phyloP scores from a whole-genome alignment of 2,888 invertebrate genomes.

The Beris chalybata region DNA sequence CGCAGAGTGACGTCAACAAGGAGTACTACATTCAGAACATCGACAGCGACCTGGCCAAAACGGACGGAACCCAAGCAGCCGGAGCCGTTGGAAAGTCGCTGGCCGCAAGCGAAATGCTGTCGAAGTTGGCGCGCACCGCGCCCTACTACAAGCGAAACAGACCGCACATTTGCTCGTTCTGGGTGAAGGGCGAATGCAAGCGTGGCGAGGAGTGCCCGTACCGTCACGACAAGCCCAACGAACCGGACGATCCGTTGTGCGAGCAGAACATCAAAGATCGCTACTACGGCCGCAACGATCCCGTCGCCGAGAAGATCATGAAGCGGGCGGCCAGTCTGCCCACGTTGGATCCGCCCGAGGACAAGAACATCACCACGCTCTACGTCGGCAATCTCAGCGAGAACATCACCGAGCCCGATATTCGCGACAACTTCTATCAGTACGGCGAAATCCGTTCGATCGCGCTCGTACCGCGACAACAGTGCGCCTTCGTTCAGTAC shows the following conservation, averaged over 20 bases:
- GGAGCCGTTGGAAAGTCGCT: slow-evolving; percentile 68
- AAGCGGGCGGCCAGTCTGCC: slow-evolving; percentile 90
- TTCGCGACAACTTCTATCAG: slow-evolving; percentile 97
- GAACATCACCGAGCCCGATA: slow-evolving; percentile 82
- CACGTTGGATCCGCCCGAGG: slow-evolving; percentile 92
- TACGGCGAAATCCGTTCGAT: slow-evolving; percentile 96
- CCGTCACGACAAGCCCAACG: slow-evolving; percentile 90
- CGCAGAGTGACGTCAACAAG: slow-evolving; percentile 88
- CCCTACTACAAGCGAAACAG: slow-evolving; percentile 91
- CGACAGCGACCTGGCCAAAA: slow-evolving; percentile 68
- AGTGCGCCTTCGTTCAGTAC: slow-evolving; percentile 97
- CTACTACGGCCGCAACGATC: slow-evolving; percentile 91
- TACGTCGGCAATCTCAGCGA: slow-evolving; percentile 97
- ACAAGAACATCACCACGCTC: slow-evolving; percentile 92
- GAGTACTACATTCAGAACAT: slow-evolving; percentile 89
- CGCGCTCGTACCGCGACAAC: slow-evolving; percentile 88
- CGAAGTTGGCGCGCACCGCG: slow-evolving; percentile 82
- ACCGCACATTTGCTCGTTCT: slow-evolving; percentile 92
- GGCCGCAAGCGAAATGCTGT: slow-evolving; percentile 75
- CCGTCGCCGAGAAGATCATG: slow-evolving; percentile 89
- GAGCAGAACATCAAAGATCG: slow-evolving; percentile 91
- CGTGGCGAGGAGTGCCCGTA: slow-evolving; percentile 94
- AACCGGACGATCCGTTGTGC: slow-evolving; percentile 90
- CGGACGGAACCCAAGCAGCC: slow-evolving; percentile 59
- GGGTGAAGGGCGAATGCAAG: slow-evolving; percentile 94